Evolutionary conservation across 2,797 vertebrate species (phyloP).

Genomic region (Gila robusta): DNA sequence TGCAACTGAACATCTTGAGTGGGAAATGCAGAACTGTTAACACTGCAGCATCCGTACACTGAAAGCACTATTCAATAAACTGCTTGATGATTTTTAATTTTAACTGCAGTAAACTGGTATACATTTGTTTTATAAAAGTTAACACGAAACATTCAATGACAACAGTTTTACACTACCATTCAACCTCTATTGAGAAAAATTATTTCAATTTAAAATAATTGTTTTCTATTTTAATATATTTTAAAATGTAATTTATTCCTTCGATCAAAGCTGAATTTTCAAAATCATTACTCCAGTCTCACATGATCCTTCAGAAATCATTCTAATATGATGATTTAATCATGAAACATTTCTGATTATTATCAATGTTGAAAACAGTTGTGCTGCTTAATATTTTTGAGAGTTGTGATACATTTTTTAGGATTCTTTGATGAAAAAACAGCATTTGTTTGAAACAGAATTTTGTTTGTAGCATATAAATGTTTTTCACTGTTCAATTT

Average conservation of each 20-base stretch:
- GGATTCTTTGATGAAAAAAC: not conserved
- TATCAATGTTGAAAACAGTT: too few species aligned
- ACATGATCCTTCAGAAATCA: not conserved
- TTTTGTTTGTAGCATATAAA: too few species aligned
- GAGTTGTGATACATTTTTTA: too few species aligned
- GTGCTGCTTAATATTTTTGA: too few species aligned
- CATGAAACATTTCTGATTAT: too few species aligned
- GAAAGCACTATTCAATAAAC: not conserved
- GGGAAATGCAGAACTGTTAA: not conserved
- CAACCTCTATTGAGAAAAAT: too few species aligned
- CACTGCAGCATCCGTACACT: not conserved
- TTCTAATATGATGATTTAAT: too few species aligned
- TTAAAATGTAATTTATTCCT: too few species aligned
- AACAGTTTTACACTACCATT: not conserved
- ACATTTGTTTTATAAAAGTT: not conserved
- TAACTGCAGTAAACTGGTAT: too few species aligned
- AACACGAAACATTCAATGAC: not conserved
- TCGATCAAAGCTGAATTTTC: too few species aligned
- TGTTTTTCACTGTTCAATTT: too few species aligned
- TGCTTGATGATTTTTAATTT: not conserved
- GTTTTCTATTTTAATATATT: not conserved
- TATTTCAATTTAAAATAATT: not conserved
- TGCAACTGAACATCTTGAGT: not conserved
- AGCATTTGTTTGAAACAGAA: not conserved
- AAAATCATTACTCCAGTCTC: too few species aligned